Conservation (phyloP, 30 jellyfish, hydroid and myxozoan species). For the Sanderia malayensis region DNA sequence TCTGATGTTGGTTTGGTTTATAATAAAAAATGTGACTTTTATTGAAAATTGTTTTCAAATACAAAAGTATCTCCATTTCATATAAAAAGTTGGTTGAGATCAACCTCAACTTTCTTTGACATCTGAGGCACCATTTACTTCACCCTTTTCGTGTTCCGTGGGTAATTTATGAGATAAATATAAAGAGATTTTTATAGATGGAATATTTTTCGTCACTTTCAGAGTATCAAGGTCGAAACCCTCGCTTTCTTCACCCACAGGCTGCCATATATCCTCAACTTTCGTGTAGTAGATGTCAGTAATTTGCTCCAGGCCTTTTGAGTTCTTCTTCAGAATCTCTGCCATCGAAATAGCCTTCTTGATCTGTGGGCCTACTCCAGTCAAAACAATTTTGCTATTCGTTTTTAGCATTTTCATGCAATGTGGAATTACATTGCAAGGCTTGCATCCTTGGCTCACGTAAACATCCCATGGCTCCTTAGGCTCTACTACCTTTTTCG, state of each 20-base stretch:
- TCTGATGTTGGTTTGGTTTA: too few species aligned
- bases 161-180: too few species aligned
- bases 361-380: constrained; percentile 58
- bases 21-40: too few species aligned
- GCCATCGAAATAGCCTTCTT: constrained; percentile 46
- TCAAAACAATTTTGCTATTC: constrained; percentile 23
- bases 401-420: constrained; percentile 35
- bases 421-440: constrained; percentile 49
- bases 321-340: constrained; percentile 52
- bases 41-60: too few species aligned
- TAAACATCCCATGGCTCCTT: constrained; percentile 59
- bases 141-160: too few species aligned
- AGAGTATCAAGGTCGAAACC: constrained; percentile 52
- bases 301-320: constrained; percentile 9
- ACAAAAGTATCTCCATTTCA: too few species aligned
- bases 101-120: too few species aligned
- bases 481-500: not conserved
- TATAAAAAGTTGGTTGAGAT: too few species aligned
- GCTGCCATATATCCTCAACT: constrained; percentile 56
- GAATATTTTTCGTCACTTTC: constrained; percentile 50
- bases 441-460: constrained; percentile 67
- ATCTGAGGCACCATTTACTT: too few species aligned
- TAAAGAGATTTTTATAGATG: constrained; percentile 36
- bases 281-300: constrained; percentile 44
- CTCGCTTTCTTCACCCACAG: constrained; percentile 36